Evolutionary conservation across 2,888 invertebrate genomes (phyloP).

Genomic region (Lasioglossum calceatum): DNA sequence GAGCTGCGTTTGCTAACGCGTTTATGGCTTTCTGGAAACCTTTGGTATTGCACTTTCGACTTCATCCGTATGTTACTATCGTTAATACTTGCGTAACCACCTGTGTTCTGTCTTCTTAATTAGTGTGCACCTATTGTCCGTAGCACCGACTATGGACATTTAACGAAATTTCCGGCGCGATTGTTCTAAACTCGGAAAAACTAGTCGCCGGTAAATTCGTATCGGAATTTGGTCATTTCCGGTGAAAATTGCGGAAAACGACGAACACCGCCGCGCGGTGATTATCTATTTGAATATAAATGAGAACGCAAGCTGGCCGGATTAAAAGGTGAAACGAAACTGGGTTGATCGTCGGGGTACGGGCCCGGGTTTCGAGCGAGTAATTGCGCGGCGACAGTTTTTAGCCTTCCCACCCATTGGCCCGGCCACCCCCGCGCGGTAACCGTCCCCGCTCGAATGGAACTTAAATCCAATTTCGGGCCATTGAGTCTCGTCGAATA

Average conservation of each 20-base stretch:
- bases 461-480: constrained; percentile 62
- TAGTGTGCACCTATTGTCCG: background rate
- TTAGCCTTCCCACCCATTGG: constrained; percentile 17
- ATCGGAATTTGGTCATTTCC: background rate
- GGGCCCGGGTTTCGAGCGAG: constrained; percentile 32
- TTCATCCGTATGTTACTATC: background rate
- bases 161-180: too few species aligned
- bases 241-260: background rate
- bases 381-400: constrained; percentile 57
- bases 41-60: background rate
- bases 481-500: constrained; percentile 28
- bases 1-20: constrained; percentile 16
- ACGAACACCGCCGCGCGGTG: background rate
- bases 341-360: constrained; percentile 12
- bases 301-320: constrained; percentile 33
- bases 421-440: background rate
- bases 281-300: constrained; percentile 43
- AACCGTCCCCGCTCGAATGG: constrained; percentile 35
- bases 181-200: background rate
- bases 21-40: constrained; percentile 1
- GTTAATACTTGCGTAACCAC: background rate
- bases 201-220: too few species aligned
- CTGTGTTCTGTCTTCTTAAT: background rate
- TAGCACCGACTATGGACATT: too few species aligned
- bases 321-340: constrained; percentile 53